phyloP scores from a whole-genome alignment of 2,113 vertebrate genomes.

The Furnarius figulus region DNA sequence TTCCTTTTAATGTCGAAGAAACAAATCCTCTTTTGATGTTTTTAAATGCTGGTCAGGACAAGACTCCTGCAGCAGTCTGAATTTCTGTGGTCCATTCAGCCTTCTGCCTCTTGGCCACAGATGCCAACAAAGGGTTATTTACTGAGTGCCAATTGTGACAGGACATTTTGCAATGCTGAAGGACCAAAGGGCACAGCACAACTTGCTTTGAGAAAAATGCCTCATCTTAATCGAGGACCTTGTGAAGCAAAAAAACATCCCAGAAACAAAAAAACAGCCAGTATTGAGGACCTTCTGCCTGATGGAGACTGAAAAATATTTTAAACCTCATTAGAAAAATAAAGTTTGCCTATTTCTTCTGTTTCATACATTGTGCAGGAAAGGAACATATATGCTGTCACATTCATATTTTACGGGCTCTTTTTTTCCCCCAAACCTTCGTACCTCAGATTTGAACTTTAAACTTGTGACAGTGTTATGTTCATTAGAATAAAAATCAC shows the following conservation, averaged over 20 bases:
- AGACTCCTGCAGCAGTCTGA: not conserved
- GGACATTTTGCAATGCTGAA: constrained; percentile 3
- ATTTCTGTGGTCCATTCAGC: not conserved
- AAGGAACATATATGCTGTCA: constrained; percentile 55
- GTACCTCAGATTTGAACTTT: constrained; percentile 65
- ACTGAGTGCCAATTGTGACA: constrained; percentile 19
- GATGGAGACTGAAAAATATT: not conserved
- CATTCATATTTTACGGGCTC: constrained; percentile 16
- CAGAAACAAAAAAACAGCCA: not conserved
- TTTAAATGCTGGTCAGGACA: not conserved
- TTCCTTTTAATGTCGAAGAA: not conserved
- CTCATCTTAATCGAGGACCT: not conserved
- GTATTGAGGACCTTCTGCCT: not conserved
- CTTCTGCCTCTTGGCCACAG: not conserved
- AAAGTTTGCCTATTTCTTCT: constrained; percentile 33
- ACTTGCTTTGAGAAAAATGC: not conserved
- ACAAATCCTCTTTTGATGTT: not conserved
- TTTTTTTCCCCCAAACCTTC: constrained; percentile 35
- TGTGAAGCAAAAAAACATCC: not conserved
- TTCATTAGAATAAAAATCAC: constrained; percentile 70
- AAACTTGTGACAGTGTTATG: constrained; percentile 68
- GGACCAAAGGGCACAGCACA: not conserved
- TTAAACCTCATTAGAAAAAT: constrained; percentile 45
- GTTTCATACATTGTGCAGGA: constrained; percentile 12
- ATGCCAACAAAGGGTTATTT: constrained; percentile 24